These are phyloP conservation scores for Canis aureus DNA, from an alignment of 2,113 vertebrate genomes.

Conservation along the genomic window DNA sequence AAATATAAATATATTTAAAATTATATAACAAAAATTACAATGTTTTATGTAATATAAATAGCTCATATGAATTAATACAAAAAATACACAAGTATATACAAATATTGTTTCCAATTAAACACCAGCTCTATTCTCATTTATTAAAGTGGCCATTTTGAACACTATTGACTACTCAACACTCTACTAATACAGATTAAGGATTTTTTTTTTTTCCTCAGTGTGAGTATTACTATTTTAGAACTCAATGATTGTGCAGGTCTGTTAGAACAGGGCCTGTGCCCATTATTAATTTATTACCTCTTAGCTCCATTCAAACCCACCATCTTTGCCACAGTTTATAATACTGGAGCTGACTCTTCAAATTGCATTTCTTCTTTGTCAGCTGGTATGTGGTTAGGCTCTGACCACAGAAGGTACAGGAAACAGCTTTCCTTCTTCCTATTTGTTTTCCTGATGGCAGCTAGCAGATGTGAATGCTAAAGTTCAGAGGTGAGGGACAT, in stretches of 20 bases:
- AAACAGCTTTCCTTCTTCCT: background rate
- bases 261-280: background rate
- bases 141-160: conserved; percentile 6
- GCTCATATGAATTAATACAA: conserved; percentile 6
- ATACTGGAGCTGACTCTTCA: background rate
- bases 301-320: background rate
- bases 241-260: background rate
- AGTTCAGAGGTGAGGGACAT: background rate
- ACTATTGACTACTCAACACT: conserved; percentile 2
- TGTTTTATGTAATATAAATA: background rate
- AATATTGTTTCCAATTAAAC: conserved; percentile 33
- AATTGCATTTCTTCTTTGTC: background rate
- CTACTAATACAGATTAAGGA: background rate
- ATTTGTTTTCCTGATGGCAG: background rate
- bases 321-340: background rate
- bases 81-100: background rate
- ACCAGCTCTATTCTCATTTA: background rate
- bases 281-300: conserved; percentile 10
- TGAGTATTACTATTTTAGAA: background rate
- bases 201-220: background rate
- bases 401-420: background rate
- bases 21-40: background rate
- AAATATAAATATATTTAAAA: too few relatives aligned
- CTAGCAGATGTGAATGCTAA: background rate
- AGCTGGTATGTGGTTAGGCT: background rate